phyloP scores from a whole-genome alignment of 1,140 invertebrate species.

The Steinernema feltiae region DNA sequence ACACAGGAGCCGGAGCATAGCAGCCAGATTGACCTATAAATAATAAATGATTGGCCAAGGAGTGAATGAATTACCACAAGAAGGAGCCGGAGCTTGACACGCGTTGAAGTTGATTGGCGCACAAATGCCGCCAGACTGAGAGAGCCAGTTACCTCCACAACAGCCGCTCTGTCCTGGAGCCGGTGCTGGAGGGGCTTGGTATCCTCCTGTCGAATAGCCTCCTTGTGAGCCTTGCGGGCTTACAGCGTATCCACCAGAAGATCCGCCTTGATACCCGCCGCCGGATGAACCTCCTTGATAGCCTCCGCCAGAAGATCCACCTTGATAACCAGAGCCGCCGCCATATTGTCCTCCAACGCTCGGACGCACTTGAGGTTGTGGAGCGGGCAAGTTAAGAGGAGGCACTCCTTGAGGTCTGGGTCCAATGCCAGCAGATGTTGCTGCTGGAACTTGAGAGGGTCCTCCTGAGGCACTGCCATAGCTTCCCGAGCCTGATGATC shows the following conservation, averaged over 20 bases:
- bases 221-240: no score
- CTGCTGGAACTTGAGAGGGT: not conserved
- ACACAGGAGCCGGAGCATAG: not conserved
- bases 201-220: no score
- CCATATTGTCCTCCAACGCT: not conserved
- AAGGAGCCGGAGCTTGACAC: slow-evolving; percentile 14
- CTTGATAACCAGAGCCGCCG: no score
- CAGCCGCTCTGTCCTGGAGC: slow-evolving; percentile 10
- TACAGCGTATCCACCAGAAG: no score
- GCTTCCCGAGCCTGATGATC: not conserved
- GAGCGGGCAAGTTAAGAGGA: not conserved
- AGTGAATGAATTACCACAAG: not conserved
- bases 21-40: not conserved
- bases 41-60: not conserved
- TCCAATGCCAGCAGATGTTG: not conserved
- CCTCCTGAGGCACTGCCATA: not conserved
- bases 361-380: not conserved
- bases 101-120: slow-evolving; percentile 20
- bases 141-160: slow-evolving; percentile 24
- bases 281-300: not conserved
- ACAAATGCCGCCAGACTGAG: slow-evolving; percentile 13
- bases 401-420: not conserved
- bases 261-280: not conserved
- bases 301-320: no score
- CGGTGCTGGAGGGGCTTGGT: not conserved